phyloP scores from a whole-genome alignment of 2,888 invertebrate species.

The Griposia aprilina region DNA sequence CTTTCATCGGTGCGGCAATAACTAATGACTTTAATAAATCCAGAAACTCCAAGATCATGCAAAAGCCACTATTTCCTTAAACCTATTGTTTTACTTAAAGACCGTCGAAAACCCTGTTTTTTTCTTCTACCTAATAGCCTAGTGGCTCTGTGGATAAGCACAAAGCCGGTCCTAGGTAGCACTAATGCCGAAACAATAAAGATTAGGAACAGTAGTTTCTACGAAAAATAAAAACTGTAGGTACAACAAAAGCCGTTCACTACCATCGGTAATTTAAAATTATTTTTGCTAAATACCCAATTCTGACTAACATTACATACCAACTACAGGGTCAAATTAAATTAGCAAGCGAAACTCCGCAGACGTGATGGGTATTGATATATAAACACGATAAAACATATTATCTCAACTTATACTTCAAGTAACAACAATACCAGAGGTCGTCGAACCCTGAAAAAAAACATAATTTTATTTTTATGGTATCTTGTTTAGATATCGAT shows the following conservation, averaged over 20 bases:
- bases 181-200: neutral
- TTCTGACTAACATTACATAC: conserved; percentile 18
- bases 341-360: too few species aligned
- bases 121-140: neutral
- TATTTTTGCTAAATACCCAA: neutral
- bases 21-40: neutral
- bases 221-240: neutral
- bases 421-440: too few species aligned
- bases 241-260: neutral
- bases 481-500: too few species aligned
- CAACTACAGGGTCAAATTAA: too few species aligned
- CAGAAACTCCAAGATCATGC: neutral
- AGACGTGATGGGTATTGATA: too few species aligned
- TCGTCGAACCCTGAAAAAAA: too few species aligned
- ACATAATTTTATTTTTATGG: too few species aligned
- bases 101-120: neutral
- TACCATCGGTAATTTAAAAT: neutral
- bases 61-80: neutral
- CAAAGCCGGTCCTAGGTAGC: neutral
- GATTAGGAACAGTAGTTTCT: neutral
- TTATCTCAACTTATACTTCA: too few species aligned
- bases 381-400: too few species aligned
- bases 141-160: neutral
- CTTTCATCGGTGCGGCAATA: neutral
- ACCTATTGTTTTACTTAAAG: neutral